A percentile compares a stretch with the other conserved stretches of the same genome.
These are phyloP conservation scores for Sarcophaga variegata DNA, from an alignment of 2,888 invertebrate species.

Conservation along the genomic window DNA sequence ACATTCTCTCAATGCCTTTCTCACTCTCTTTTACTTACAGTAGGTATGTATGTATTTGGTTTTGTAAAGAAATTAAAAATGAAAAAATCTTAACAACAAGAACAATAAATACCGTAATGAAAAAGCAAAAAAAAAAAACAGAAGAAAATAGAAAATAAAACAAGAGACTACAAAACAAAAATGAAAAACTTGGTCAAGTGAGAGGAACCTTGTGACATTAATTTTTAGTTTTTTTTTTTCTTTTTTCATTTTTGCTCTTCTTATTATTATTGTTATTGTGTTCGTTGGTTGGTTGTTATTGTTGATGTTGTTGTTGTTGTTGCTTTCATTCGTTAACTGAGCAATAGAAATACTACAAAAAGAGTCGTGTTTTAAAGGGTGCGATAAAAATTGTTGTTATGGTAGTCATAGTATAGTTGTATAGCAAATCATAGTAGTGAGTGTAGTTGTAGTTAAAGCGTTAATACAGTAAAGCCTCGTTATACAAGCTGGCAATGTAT, in stretches of 20 bases:
- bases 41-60: background rate
- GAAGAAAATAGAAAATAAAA: conserved; percentile 35
- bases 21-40: conserved; percentile 8
- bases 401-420: too few species aligned
- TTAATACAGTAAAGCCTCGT: too few species aligned
- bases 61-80: conserved; percentile 61
- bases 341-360: too few species aligned
- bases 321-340: background rate
- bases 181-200: conserved; percentile 73
- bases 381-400: too few species aligned
- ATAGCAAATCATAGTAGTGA: conserved; percentile 19
- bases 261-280: conserved; percentile 26
- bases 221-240: conserved; percentile 52
- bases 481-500: too few species aligned
- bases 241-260: conserved; percentile 27
- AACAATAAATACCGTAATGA: conserved; percentile 1
- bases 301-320: conserved; percentile 22
- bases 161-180: conserved; percentile 10
- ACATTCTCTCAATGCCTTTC: conserved; percentile 1
- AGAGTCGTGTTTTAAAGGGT: too few species aligned
- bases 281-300: conserved; percentile 55
- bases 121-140: background rate
- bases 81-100: conserved; percentile 21
- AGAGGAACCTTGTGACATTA: conserved; percentile 73
- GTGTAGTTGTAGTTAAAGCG: conserved; percentile 3